Evolutionary conservation across 2,797 vertebrate species (phyloP), one percentile per base, ranked within the genome.

Genomic region (Uromys caudimaculatus): DNA sequence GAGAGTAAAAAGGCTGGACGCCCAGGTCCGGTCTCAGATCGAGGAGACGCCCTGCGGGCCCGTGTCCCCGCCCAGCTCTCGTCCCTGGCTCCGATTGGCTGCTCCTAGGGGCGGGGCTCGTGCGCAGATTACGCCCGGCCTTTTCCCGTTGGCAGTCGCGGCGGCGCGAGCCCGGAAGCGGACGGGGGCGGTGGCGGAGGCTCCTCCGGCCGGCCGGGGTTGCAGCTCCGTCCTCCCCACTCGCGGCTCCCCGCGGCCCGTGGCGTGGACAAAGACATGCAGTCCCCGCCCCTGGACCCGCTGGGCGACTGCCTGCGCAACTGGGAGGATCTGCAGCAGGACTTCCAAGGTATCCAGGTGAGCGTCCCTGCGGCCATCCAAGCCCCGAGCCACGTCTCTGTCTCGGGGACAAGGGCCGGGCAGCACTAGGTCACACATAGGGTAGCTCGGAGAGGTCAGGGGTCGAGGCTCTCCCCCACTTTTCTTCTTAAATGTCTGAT

Each of bases 331-430:
- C 98, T 99, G 97, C 99, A 99, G 97, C 98, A 98, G 86, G 99
- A 99, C 93, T 99, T 99, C 97, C 98, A 99, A 89, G 97, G 98
- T 95, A 98, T 99, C 98, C 99, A 99, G 99, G 99, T 99, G 98
- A 97, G 94, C 3, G 32, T 75, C 38, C 3, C 50, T 11, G 75
- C 47, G 35, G 87, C 56, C 13, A 73, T 71, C 82, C 71, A 6
- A 77, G 85, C 58, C 79, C 77, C 2, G 27, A 95, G 92, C 92
- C 91, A 7, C 6, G 47, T 87, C 84, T 91, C 62, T 50, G 78
- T 85, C 67, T 76, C 4, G 11, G 77, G 96, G 91, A 96, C 95
- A 95, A 77, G 88, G 92, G 90, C 94, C 69, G n/a, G 87, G 84
- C 78, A 62, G 71, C n/a, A 24, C 6, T 8, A 23, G 83, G 82